Evolutionary conservation across 2,797 vertebrate species (phyloP).

Genomic region (Danio tinwini): DNA sequence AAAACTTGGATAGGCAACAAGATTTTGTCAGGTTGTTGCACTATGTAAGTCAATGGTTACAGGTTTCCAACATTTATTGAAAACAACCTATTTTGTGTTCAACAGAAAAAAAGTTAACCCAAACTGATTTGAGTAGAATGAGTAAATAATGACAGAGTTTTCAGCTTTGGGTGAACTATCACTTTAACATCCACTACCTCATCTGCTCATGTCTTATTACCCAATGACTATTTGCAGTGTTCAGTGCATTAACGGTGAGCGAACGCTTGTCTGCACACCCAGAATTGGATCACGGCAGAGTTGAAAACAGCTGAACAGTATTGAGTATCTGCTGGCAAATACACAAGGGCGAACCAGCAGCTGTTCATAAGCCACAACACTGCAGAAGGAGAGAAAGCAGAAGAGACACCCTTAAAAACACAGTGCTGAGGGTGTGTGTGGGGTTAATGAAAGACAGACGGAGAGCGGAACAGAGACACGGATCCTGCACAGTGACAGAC

Average conservation of each 20-base stretch:
- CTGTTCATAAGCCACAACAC: constrained; percentile 33
- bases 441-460: constrained; percentile 29
- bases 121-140: no score
- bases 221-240: no score
- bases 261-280: background rate
- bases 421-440: constrained; percentile 11
- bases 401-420: constrained; percentile 19
- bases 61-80: no score
- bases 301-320: constrained; percentile 52
- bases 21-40: no score
- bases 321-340: constrained; percentile 46
- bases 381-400: constrained; percentile 16
- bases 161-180: no score
- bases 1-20: no score
- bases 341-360: constrained; percentile 44
- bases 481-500: background rate
- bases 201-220: no score
- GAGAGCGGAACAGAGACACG: constrained; percentile 22
- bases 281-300: constrained; percentile 25
- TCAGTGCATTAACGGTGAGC: background rate
- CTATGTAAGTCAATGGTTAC: no score
- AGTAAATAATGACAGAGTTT: no score
- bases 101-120: no score
- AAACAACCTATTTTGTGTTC: no score
- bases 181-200: no score